phyloP scores from a whole-genome alignment of 2,113 vertebrate species.

The Todiramphus chloris region DNA sequence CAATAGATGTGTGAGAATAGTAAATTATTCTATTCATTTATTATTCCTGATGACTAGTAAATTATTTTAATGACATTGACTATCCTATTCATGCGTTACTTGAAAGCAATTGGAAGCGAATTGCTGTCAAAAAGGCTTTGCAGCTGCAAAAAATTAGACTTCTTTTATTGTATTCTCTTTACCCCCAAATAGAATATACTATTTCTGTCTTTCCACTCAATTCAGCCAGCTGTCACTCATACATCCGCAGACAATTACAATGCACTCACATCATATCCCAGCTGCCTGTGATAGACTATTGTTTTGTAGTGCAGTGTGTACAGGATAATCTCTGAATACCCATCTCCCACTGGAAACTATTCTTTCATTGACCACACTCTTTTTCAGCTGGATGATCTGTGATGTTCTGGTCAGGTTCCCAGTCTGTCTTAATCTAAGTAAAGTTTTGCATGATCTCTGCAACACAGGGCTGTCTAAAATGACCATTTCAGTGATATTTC shows the following conservation, averaged over 20 bases:
- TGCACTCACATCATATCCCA: neutral
- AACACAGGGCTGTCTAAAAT: neutral
- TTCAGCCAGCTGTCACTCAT: conserved; percentile 27
- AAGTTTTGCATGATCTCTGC: neutral
- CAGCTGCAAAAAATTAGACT: conserved; percentile 26
- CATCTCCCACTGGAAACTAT: neutral
- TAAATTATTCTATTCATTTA: conserved; percentile 6
- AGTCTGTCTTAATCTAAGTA: neutral
- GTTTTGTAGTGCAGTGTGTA: neutral
- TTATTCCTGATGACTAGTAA: conserved; percentile 15
- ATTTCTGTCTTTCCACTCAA: neutral
- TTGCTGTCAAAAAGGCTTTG: conserved; percentile 37
- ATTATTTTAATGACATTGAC: conserved; percentile 33
- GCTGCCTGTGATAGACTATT: neutral
- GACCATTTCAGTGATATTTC: neutral
- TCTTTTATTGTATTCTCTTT: conserved; percentile 22
- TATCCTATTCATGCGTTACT: neutral
- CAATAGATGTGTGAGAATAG: neutral
- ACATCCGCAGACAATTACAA: neutral
- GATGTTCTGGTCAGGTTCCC: neutral
- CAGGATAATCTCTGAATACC: neutral
- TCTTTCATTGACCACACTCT: neutral
- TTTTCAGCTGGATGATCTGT: neutral
- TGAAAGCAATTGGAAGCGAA: neutral
- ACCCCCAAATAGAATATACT: neutral